Conservation (phyloP, 2,888 invertebrate genomes). For the Zygaena filipendulae region DNA sequence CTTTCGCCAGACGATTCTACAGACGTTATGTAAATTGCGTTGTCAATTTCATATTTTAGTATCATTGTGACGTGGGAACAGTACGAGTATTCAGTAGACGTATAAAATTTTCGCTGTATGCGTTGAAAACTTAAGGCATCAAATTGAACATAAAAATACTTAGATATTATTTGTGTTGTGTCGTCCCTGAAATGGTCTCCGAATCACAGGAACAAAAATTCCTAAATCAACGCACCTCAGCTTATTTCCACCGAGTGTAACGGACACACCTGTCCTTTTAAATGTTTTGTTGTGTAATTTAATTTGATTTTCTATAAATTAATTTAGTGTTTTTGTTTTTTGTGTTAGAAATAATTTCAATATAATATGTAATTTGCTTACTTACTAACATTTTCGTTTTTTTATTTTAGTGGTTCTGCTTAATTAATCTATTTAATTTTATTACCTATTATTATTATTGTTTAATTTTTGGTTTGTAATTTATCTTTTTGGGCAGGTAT, state of each 20-base stretch:
- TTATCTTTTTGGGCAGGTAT: constrained; percentile 65
- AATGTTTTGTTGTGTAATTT: constrained; percentile 36
- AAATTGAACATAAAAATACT: neutral
- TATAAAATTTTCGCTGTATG: constrained; percentile 18
- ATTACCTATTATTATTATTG: constrained; percentile 38
- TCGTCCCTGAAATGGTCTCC: constrained; percentile 45
- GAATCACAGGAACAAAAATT: constrained; percentile 20
- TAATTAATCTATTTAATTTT: constrained; percentile 39
- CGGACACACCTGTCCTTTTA: constrained; percentile 31
- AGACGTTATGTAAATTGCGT: too few species aligned
- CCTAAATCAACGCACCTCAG: constrained; percentile 29
- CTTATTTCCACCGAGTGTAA: constrained; percentile 32
- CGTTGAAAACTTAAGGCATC: neutral
- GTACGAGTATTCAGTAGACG: too few species aligned
- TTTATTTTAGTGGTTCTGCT: constrained; percentile 32
- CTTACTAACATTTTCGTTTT: constrained; percentile 44
- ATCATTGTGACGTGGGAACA: too few species aligned
- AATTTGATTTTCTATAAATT: too few species aligned
- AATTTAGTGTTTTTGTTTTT: constrained; percentile 40
- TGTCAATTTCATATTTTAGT: too few species aligned
- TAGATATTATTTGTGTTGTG: constrained; percentile 47
- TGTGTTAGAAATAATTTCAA: constrained; percentile 56
- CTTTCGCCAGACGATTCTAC: too few species aligned
- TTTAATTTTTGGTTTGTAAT: constrained; percentile 38
- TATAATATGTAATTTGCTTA: constrained; percentile 35